A percentile compares a stretch with the other conserved stretches of the same genome.
Evolutionary conservation across 37 sponge, comb jelly and placozoan genomes (phyloP).

Genomic region (Aphrocallistes beatrix): DNA sequence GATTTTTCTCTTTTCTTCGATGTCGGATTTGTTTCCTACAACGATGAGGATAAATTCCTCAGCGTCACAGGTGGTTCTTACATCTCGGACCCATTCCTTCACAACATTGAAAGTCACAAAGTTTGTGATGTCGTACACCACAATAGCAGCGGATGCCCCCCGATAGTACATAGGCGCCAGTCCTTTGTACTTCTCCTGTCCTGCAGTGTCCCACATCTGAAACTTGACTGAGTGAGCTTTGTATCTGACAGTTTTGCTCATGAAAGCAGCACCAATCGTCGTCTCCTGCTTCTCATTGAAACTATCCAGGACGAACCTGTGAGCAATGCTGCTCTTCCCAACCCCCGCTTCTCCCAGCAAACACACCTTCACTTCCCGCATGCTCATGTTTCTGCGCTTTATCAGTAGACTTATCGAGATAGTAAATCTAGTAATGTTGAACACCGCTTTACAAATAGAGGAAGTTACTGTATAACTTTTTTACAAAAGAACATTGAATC

Average conservation of each 20-base stretch:
- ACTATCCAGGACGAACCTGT: neutral
- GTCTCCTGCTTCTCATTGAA: conserved; percentile 7
- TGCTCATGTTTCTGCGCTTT: too few relatives aligned
- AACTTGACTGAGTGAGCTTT: neutral
- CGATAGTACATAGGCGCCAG: conserved; percentile 4
- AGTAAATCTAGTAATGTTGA: too few relatives aligned
- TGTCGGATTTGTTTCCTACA: conserved; percentile 2
- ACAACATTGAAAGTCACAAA: neutral
- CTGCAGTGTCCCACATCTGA: conserved; percentile 10
- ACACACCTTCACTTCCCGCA: conserved; percentile 15
- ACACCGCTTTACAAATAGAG: too few relatives aligned
- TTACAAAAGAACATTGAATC: too few relatives aligned
- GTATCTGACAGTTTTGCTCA: conserved; percentile 6
- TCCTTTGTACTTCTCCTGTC: conserved; percentile 17
- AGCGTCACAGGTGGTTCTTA: neutral
- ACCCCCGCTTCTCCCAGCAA: conserved; percentile 5
- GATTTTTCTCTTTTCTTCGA: neutral
- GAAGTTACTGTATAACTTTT: too few relatives aligned
- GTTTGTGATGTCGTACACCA: neutral
- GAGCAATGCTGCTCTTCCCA: conserved; percentile 6
- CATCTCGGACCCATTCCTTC: conserved; percentile 13
- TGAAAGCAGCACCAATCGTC: neutral
- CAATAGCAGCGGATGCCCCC: neutral
- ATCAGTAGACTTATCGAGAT: too few relatives aligned
- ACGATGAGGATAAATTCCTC: conserved; percentile 1